Evolutionary conservation across 1,140 invertebrate species (phyloP), one percentile per base, ranked within the genome.

Genomic region (Theocolax elegans): DNA sequence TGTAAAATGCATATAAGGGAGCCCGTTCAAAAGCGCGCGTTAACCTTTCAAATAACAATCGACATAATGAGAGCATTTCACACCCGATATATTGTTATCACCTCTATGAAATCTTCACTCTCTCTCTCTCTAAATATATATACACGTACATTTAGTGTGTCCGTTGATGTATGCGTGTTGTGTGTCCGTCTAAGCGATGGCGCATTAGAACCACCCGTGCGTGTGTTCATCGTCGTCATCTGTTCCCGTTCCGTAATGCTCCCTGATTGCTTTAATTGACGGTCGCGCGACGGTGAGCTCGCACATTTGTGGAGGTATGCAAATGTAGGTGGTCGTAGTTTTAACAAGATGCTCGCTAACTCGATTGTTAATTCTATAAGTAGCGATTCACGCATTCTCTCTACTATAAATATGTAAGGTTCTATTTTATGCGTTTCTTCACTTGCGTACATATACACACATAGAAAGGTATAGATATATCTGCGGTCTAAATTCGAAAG

Each of bases 61-160:
- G 76, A 54, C 74, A 75, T 83, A 80, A 81, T 78, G 73, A 72
- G 71, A 78, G 68, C 74, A 74, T 80, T 82, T 83, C 78, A 82
- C 79, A 75, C 78, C 77, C 66, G 73, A 76, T 63, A n/a, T n/a
- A n/a, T n/a, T n/a, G n/a, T n/a, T n/a, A n/a, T n/a, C n/a, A n/a
- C n/a, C n/a, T n/a, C n/a, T n/a, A n/a, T n/a, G n/a, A n/a, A n/a
- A n/a, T n/a, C n/a, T n/a, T n/a, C n/a, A 74, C 76, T 58, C 46
- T 66, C 79, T 80, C 76, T 76, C 31, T 6, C 4, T 6, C 31
- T 4, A 35, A 35, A 6, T 35, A 6, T 35, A 35, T 35, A 4
- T 35, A 35, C 10, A 35, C 4, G 10, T 10, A 35, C 31, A 35
- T 35, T n/a, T 35, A 10, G 31, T 35, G 31, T 35, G 31, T 35